Base-by-base conservation (phyloP, 2,888 invertebrate genomes). In the Sphaeridia pumilis region DNA sequence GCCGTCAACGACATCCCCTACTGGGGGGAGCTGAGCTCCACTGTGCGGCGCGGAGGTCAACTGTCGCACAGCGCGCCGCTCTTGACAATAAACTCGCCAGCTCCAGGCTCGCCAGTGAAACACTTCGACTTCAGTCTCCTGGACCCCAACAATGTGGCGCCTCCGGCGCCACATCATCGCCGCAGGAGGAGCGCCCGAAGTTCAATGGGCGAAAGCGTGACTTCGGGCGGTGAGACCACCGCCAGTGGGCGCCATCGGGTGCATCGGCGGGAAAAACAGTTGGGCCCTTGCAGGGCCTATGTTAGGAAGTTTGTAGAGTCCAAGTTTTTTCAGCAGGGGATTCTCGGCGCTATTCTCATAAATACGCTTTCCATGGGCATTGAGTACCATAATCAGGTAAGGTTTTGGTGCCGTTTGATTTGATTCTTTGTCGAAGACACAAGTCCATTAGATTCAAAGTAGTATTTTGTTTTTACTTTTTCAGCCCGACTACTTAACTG, bases 331-430 rank as follows among this genome's bases (percentile, higher is more conserved):
- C 94, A 94, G 70, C 87, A 93, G 73, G 87, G 92, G 64, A 98
- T 99, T 63, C 76, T 99, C 46, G 71, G 93, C 56, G 95, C 97
- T 25, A 99, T 99, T 67, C 77, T 99, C 54, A 88, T 99, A 69
- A 99, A 99, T 72, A 98, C 98, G 0, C 76, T 98, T 49, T 94
- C 93, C 68, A 98, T 98, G 98, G 97, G 97, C 46, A 92, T 98
- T 66, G 98, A 98, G 71, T 93, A 94, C 70, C 98, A 98, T 72
- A 83, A 95, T 70, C 98, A 84, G 78, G 81, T 81, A 66, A 55
- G n/a, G n/a, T 44, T 34, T 24, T 12, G 14, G 34, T 27, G 38
- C 24, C 44, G n/a, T 31, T 21, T 52, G 2, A n/a, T n/a, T n/a
- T n/a, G n/a, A n/a, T n/a, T n/a, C n/a, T n/a, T n/a, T n/a, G n/a